Base-by-base conservation (phyloP, 2,888 invertebrate genomes). In the Hydrotaea cyrtoneurina region DNA sequence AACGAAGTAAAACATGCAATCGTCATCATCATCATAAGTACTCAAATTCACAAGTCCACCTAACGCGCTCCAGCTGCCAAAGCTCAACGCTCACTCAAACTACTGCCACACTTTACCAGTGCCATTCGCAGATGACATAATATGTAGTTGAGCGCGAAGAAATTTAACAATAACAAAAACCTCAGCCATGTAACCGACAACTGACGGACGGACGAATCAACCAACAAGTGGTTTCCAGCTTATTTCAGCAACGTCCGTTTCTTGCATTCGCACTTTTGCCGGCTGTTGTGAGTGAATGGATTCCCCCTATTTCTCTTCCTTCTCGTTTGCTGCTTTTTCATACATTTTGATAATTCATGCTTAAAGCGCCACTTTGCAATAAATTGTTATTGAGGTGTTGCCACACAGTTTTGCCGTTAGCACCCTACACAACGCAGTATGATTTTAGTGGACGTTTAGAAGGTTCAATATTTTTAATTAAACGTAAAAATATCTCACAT, bases 71-170 rank as follows among this genome's bases (percentile, higher is more conserved):
- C 53, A 13, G 36, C 36, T 64, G 36, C 17, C 17, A n/a, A n/a
- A n/a, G n/a, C n/a, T n/a, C 39, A n/a, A 64, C 17, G 1, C 15
- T 66, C 43, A 55, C 55, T 55, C 50, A 57, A 31, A 23, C 74
- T 55, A 85, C 82, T 80, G 79, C 77, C 82, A 82, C 85, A 85
- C 82, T 82, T 85, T 77, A 72, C 43, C 71, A 57, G 69, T 53
- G 59, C 74, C 83, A 82, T 82, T 84, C 83, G 78, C 36, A 78
- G 82, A 86, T 87, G 87, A 87, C 86, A 87, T 87, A 87, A 87
- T 86, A 86, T 71, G 59, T 71, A 76, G 85, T 82, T 80, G 77
- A 69, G 62, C 55, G 50, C 46, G 21, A 84, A 81, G 78, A 72
- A 84, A 80, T 55, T 64, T 10, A 66, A 75, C 53, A 71, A 62